Base-by-base conservation (phyloP, 2,888 invertebrate species). In the Cryptus viduatorius region DNA sequence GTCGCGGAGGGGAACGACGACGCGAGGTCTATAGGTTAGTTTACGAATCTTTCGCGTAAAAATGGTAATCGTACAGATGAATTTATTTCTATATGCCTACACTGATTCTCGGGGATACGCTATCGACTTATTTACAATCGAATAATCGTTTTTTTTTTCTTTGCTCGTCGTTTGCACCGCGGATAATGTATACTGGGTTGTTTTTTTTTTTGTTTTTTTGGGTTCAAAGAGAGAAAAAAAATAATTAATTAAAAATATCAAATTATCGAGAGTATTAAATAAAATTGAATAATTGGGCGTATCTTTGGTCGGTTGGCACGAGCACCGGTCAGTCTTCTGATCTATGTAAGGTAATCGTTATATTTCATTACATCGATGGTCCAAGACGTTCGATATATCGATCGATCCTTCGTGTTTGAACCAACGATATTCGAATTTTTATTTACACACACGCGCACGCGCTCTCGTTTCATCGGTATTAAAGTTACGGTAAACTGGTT, bases 231-330 rank as follows among this genome's bases (percentile, higher is more conserved):
- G 14, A 50, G 14, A 50, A 77, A 79, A 87, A 86, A 86, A 86
- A 87, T n/a, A 80, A 50, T 69, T 69, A 85, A 84, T 79, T 86
- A 87, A 88, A 89, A 86, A 86, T 83, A 86, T 85, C 37, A 48
- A 37, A 61, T 82, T 68, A 68, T 19, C 14, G 79, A 50, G 77
- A 83, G 83, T 65, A 78, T 61, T 61, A 61, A 61, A 61, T 29
- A 71, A 82, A 37, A 75, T 53, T 44, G 75, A 72, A 79, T 82
- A 79, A 75, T 79, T 75, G 64, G 69, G 53, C 53, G 24, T 82
- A 88, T 93, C 93, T 93, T 93, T 93, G 93, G 93, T 93, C 93
- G 91, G 90, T 91, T 92, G 92, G 92, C 91, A 92, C 89, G 90
- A 92, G 91, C 93, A 92, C 92, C 91, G 91, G 91, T 93, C 93